Evolutionary conservation across 2,797 vertebrate species (phyloP).

Genomic region (Podarcis lilfordi): DNA sequence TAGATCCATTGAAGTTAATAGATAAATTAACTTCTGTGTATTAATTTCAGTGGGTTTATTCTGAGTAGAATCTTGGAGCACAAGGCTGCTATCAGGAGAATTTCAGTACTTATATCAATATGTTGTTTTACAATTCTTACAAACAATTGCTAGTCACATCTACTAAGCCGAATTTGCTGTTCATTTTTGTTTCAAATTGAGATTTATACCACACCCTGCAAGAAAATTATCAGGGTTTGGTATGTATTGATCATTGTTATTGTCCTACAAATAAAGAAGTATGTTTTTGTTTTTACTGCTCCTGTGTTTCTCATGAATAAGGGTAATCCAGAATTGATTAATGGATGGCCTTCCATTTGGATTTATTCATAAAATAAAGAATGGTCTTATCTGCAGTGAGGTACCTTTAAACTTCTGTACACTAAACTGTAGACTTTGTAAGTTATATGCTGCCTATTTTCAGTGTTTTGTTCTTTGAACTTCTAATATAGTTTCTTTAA

Average conservation of each 20-base stretch:
- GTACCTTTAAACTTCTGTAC: background rate
- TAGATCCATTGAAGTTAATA: too few species aligned
- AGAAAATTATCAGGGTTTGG: background rate
- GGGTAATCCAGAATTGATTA: background rate
- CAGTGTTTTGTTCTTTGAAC: background rate
- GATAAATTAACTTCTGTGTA: too few species aligned
- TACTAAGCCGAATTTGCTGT: too few species aligned
- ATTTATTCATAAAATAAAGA: background rate
- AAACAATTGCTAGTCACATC: too few species aligned
- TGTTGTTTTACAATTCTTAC: too few species aligned
- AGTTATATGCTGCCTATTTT: background rate
- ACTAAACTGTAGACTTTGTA: background rate
- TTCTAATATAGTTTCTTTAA: background rate
- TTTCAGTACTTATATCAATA: too few species aligned
- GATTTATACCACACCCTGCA: too few species aligned
- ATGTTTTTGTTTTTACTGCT: background rate
- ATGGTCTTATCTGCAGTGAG: background rate
- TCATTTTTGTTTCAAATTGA: too few species aligned
- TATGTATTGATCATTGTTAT: background rate
- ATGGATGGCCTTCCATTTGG: background rate
- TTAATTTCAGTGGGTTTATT: too few species aligned
- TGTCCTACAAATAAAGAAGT: background rate
- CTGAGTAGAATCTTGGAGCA: too few species aligned
- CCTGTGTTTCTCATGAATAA: background rate
- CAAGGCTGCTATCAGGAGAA: too few species aligned